These are phyloP conservation scores for Chascanopsetta lugubris DNA, from an alignment of 2,113 vertebrate species.

Conservation along the genomic window DNA sequence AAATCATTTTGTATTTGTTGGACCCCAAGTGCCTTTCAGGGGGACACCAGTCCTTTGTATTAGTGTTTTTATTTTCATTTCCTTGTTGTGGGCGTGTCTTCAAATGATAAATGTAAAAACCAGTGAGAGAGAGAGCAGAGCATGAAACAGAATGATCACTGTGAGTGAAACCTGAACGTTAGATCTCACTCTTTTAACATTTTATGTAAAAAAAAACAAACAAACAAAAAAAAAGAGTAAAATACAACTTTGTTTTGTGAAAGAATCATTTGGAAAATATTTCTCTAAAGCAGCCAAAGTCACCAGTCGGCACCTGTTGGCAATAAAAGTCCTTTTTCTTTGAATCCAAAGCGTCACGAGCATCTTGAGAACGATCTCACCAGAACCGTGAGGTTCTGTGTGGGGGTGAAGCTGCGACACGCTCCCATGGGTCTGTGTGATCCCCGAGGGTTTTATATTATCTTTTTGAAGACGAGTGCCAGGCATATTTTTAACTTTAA, in stretches of 20 bases:
- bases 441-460: conserved; percentile 66
- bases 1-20: conserved; percentile 64
- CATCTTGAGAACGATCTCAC: too few species aligned
- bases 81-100: conserved; percentile 54
- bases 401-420: conserved; percentile 16
- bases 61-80: conserved; percentile 41
- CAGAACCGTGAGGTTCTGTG: background rate
- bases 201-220: background rate
- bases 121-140: conserved; percentile 44
- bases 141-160: too few species aligned
- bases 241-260: background rate
- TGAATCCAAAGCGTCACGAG: conserved; percentile 31
- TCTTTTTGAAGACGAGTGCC: conserved; percentile 87
- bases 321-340: conserved; percentile 38
- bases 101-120: conserved; percentile 48
- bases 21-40: conserved; percentile 89
- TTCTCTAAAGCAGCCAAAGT: conserved; percentile 35
- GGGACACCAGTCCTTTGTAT: conserved; percentile 70
- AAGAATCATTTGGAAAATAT: background rate
- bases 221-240: conserved; percentile 1
- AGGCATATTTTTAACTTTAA: conserved; percentile 81
- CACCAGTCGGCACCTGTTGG: background rate
- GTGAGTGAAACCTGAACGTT: background rate
- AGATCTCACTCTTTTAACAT: too few species aligned
- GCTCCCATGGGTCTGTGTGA: conserved; percentile 3